These are phyloP conservation scores for Poecilia wingei DNA, from an alignment of 2,797 vertebrate species.

Conservation along the genomic window DNA sequence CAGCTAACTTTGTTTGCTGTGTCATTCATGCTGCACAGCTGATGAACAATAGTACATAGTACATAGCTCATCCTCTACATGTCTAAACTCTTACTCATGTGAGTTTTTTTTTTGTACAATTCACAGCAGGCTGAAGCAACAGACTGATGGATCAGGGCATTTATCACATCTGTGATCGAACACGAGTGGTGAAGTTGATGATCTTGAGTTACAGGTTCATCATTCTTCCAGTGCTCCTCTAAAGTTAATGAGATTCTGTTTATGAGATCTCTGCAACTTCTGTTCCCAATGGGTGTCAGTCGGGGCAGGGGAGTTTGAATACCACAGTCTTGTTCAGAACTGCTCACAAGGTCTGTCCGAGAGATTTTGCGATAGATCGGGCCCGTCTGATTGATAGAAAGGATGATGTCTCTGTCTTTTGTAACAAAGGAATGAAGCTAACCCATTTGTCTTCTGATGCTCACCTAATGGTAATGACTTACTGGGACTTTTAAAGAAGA, in stretches of 20 bases:
- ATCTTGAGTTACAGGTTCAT: background rate
- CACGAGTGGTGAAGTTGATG: background rate
- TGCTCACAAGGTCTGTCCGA: background rate
- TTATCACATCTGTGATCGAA: background rate
- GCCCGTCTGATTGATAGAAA: background rate
- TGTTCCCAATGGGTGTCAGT: background rate
- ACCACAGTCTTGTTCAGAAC: background rate
- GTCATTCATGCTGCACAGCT: background rate
- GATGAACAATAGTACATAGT: background rate
- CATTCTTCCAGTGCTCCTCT: background rate
- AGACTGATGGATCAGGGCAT: background rate
- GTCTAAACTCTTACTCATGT: background rate
- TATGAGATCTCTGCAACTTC: background rate
- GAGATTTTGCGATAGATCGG: background rate
- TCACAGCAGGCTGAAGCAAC: background rate
- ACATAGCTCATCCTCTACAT: background rate
- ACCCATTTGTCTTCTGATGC: background rate
- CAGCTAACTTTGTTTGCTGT: background rate
- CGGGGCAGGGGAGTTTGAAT: background rate
- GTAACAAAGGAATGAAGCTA: background rate
- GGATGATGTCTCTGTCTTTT: background rate
- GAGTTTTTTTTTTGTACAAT: background rate
- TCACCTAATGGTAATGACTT: background rate
- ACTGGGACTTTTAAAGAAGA: background rate
- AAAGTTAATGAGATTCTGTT: background rate